phyloP scores from a whole-genome alignment of 2,113 vertebrate species.

The Rhegmatorhina hoffmannsi region DNA sequence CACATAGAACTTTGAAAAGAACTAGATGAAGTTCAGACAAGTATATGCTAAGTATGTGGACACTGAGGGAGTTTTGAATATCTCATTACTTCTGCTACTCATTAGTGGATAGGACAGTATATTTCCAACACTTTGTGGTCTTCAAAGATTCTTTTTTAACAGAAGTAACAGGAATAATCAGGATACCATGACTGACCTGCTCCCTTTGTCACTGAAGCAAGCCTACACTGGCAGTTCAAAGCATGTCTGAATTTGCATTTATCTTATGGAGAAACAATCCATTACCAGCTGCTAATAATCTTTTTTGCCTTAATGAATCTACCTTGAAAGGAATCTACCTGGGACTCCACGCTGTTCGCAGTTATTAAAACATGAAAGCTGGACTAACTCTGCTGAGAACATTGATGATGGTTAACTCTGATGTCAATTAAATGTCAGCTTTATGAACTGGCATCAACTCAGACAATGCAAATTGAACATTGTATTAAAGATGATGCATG shows the following conservation, averaged over 20 bases:
- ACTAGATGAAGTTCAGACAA: neutral
- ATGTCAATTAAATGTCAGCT: neutral
- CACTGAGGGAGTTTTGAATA: neutral
- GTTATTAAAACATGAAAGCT: slow-evolving; percentile 34
- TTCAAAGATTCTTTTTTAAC: neutral
- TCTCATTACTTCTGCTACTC: neutral
- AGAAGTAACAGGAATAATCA: neutral
- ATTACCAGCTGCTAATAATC: neutral
- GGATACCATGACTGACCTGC: neutral
- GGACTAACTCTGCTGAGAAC: neutral
- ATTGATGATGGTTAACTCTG: neutral
- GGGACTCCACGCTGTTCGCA: neutral
- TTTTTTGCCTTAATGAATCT: slow-evolving; percentile 21
- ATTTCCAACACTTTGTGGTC: neutral
- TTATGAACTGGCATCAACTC: neutral
- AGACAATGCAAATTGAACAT: neutral
- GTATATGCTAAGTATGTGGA: neutral
- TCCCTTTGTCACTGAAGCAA: neutral
- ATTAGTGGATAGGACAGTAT: neutral
- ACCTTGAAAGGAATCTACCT: neutral
- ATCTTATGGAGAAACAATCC: neutral
- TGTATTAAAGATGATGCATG: neutral
- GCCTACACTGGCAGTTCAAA: neutral
- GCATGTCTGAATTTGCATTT: neutral
- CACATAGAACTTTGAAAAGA: neutral